phyloP scores from a whole-genome alignment of 2,797 vertebrate genomes.

The Parambassis ranga region DNA sequence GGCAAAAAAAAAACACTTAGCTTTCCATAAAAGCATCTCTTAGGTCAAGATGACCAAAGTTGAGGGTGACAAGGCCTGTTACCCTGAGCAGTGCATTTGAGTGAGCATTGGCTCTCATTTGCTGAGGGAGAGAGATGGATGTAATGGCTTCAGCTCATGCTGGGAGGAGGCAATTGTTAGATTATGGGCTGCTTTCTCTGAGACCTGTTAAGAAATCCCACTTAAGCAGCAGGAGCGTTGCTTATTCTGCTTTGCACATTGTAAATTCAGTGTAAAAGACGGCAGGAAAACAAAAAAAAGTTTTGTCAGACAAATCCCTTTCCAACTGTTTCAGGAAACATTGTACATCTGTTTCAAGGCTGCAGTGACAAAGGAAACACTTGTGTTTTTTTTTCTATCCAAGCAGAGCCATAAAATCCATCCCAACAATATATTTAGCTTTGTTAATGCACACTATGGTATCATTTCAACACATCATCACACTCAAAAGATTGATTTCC shows the following conservation, averaged over 20 bases:
- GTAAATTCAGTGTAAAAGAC: conserved; percentile 10
- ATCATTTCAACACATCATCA: too few relatives aligned
- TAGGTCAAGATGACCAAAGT: conserved; percentile 25
- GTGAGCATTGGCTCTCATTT: conserved; percentile 46
- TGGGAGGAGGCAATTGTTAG: conserved; percentile 34
- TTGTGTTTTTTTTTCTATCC: background rate
- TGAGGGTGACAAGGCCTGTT: conserved; percentile 26
- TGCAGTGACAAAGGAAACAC: conserved; percentile 1
- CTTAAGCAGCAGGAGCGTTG: conserved; percentile 27
- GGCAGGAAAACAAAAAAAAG: background rate
- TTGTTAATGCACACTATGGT: too few relatives aligned
- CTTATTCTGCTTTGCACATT: conserved; percentile 36
- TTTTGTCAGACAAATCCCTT: conserved; percentile 16
- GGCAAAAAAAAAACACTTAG: conserved; percentile 3
- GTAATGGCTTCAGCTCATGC: conserved; percentile 42
- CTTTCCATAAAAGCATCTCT: conserved; percentile 21
- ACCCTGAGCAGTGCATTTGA: conserved; percentile 32
- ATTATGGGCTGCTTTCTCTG: conserved; percentile 42
- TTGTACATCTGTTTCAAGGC: background rate
- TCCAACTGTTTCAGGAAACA: conserved; percentile 4
- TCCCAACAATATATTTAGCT: too few relatives aligned
- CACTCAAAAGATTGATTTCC: too few relatives aligned
- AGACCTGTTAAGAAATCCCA: conserved; percentile 48
- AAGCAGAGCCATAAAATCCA: too few relatives aligned
- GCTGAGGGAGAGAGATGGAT: conserved; percentile 30